phyloP scores from a whole-genome alignment of 1,140 invertebrate species.

The Fragariocoptes setiger region DNA sequence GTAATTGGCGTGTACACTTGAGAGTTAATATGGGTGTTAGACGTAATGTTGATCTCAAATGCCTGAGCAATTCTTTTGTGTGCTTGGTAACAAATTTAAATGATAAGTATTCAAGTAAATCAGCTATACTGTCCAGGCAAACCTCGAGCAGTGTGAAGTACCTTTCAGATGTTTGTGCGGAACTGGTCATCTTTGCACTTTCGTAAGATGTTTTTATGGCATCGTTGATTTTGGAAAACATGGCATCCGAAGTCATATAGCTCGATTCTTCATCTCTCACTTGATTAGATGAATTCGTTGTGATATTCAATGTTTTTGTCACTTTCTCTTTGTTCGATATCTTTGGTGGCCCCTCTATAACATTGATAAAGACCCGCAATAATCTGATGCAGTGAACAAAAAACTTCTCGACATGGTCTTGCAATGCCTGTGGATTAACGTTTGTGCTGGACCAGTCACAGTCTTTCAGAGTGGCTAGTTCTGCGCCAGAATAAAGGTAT shows the following conservation, averaged over 20 bases:
- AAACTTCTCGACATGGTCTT: neutral
- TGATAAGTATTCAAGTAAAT: conserved; percentile 38
- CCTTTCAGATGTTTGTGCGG: conserved; percentile 22
- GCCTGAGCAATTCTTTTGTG: conserved; percentile 44
- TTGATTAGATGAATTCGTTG: too few species aligned
- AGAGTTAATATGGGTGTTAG: conserved; percentile 35
- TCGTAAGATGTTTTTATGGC: conserved; percentile 3
- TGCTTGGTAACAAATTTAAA: conserved; percentile 35
- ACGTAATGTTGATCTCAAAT: conserved; percentile 33
- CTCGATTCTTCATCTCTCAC: neutral
- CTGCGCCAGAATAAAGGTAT: neutral
- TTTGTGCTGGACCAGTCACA: neutral
- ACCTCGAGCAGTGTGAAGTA: conserved; percentile 34
- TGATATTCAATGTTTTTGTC: too few species aligned
- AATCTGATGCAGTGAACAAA: neutral
- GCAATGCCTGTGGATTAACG: neutral
- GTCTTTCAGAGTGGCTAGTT: neutral
- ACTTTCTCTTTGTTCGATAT: neutral
- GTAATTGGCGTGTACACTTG: conserved; percentile 38
- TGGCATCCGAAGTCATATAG: neutral
- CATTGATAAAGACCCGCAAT: neutral
- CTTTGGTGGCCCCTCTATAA: neutral
- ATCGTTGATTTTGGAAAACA: neutral
- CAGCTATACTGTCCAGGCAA: conserved; percentile 29
- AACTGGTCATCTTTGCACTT: conserved; percentile 1